Percentiles rank a stretch among this genome's conserved stretches.
Conservation (phyloP, 2,797 vertebrate species). For the Micromesistius poutassou region DNA sequence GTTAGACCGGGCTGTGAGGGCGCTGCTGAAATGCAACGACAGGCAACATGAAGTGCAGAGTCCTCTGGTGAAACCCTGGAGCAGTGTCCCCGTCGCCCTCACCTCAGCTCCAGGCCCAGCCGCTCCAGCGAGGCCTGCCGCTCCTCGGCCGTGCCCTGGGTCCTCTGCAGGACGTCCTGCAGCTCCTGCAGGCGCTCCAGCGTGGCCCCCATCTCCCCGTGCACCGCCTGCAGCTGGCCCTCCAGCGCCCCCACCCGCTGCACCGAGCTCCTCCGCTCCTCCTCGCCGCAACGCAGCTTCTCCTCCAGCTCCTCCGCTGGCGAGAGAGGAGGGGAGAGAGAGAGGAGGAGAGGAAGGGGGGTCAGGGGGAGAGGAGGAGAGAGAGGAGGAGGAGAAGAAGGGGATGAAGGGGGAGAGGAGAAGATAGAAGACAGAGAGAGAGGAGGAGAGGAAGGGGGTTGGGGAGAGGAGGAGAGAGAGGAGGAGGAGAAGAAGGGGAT, state of each 20-base stretch:
- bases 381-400: not conserved
- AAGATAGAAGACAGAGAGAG: no score
- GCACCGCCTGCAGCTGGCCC: conserved; percentile 73
- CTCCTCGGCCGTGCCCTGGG: conserved; percentile 80
- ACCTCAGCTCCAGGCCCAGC: conserved; percentile 84
- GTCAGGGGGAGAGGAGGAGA: no score
- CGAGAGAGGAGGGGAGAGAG: not conserved
- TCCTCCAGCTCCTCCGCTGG: conserved; percentile 83
- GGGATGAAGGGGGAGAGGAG: not conserved
- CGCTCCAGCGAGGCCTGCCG: conserved; percentile 72
- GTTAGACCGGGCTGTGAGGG: no score
- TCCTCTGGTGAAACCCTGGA: no score
- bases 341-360: not conserved
- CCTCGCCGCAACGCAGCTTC: conserved; percentile 77
- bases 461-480: not conserved
- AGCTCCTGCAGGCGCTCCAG: conserved; percentile 77
- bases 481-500: no score
- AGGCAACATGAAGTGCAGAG: no score
- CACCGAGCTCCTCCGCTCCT: conserved; percentile 64
- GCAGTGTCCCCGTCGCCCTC: conserved; percentile 38
- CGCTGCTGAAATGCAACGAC: no score
- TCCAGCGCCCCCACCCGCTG: conserved; percentile 76
- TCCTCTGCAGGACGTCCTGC: conserved; percentile 76
- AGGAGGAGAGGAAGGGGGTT: not conserved
- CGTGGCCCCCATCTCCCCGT: conserved; percentile 71